Conservation (phyloP, 2,797 vertebrate genomes). For the Sebastes iracundus region DNA sequence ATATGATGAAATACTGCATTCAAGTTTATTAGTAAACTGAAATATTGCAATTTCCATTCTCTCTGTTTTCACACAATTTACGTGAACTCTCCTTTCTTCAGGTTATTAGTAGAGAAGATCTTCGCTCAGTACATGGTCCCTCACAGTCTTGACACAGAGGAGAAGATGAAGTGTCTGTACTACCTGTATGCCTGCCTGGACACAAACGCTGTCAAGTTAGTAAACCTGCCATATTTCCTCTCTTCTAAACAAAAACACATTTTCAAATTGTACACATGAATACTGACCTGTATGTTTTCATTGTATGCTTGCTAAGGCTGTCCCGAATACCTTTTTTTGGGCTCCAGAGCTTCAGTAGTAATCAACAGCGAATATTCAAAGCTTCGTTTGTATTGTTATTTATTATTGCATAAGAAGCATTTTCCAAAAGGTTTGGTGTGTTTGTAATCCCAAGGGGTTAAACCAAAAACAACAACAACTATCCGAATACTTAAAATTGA, state of each 20-base stretch:
- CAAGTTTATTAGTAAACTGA: not conserved
- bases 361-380: too few species aligned
- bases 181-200: conserved; percentile 99
- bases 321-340: too few species aligned
- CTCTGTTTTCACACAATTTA: not conserved
- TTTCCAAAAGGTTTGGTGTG: too few species aligned
- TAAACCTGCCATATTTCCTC: not conserved
- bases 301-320: not conserved
- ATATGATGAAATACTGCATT: not conserved
- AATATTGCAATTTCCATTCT: not conserved
- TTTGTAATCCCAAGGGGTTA: too few species aligned
- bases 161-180: conserved; percentile 99
- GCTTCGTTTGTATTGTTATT: too few species aligned
- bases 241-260: not conserved
- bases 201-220: conserved; percentile 97
- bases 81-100: conserved; percentile 46
- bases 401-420: too few species aligned
- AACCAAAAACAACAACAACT: too few species aligned
- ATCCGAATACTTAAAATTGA: too few species aligned
- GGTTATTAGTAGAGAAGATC: conserved; percentile 98
- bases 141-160: conserved; percentile 97
- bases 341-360: too few species aligned
- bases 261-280: not conserved
- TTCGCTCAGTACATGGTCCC: conserved; percentile 99
- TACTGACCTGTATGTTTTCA: not conserved